These are phyloP conservation scores for Prietella phreatophila DNA, from an alignment of 2,113 vertebrate species.

Conservation along the genomic window DNA sequence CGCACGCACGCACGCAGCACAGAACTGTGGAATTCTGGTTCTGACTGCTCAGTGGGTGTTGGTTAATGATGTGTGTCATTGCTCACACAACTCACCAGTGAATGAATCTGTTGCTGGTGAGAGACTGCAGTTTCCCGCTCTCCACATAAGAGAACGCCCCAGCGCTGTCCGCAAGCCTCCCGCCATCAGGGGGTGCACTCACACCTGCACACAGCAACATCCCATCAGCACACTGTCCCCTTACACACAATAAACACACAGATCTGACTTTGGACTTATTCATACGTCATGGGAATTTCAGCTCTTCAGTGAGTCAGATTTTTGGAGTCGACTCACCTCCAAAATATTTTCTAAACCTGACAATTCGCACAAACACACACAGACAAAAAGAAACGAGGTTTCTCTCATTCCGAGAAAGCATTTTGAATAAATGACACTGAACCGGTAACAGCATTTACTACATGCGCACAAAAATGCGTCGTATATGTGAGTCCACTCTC, in stretches of 20 bases:
- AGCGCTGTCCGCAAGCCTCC: conserved; percentile 79
- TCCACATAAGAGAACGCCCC: conserved; percentile 88
- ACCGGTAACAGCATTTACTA: background rate
- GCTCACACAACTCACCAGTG: conserved; percentile 80
- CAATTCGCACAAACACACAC: background rate
- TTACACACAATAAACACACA: background rate
- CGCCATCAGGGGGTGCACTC: conserved; percentile 60
- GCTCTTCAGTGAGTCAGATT: no score
- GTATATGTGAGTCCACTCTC: background rate
- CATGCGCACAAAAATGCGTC: background rate
- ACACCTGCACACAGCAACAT: conserved; percentile 63
- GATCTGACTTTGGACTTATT: background rate
- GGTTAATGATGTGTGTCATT: background rate
- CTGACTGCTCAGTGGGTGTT: background rate
- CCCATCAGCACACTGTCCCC: background rate
- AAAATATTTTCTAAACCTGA: background rate
- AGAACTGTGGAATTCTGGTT: background rate
- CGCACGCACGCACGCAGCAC: background rate
- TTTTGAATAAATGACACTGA: background rate
- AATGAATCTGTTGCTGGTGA: conserved; percentile 89
- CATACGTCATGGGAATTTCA: background rate
- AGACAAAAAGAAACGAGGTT: background rate
- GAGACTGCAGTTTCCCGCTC: conserved; percentile 78
- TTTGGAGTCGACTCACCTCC: background rate
- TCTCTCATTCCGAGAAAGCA: background rate